Evolutionary conservation across 2,888 invertebrate species (phyloP).

Genomic region (Thera britannica): DNA sequence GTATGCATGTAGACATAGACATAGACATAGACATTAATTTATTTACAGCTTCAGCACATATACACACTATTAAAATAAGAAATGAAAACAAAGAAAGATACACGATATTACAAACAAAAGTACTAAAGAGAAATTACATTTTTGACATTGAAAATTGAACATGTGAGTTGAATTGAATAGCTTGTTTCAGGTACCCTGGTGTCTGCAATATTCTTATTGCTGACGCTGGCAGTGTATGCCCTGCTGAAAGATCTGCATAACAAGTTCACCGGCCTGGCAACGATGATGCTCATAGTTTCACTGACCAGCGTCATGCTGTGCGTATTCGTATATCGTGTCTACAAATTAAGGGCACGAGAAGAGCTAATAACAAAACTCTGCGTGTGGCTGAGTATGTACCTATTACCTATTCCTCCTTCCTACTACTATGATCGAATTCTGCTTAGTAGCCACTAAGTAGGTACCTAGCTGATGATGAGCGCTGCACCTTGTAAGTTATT

Average conservation of each 20-base stretch:
- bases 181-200: conserved; percentile 9
- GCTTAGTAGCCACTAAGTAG: no score
- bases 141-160: no score
- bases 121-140: no score
- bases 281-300: conserved; percentile 7
- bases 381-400: neutral
- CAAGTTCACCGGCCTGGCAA: neutral
- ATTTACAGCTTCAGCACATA: no score
- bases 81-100: no score
- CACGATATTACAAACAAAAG: no score
- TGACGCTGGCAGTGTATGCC: conserved; percentile 7
- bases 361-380: neutral
- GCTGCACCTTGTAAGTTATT: no score
- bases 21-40: no score
- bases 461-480: no score
- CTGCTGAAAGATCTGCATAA: neutral
- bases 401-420: neutral
- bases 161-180: neutral
- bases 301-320: neutral
- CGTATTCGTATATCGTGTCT: neutral
- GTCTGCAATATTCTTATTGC: conserved; percentile 9
- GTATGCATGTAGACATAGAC: no score
- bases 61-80: no score
- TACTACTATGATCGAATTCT: no score
- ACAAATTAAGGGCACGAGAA: neutral